Evolutionary conservation across 2,113 vertebrate genomes (phyloP), one percentile per base, ranked within the genome.

Genomic region (Dinomys branickii): DNA sequence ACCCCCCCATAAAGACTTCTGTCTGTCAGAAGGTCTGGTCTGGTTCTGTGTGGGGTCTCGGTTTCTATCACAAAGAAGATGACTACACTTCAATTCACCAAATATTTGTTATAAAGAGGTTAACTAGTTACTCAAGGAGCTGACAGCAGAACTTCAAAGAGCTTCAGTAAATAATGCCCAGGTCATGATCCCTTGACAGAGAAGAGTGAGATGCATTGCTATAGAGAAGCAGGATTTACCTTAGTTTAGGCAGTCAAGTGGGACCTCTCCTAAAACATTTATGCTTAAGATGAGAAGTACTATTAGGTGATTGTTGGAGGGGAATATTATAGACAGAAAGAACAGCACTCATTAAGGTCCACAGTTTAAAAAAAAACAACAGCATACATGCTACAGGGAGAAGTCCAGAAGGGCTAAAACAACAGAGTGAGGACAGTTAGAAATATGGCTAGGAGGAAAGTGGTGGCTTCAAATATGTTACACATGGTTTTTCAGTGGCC

Each of bases 271-370:
- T 44, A 54, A 87, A 73, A 95, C 95, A 80, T 50, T 56, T 54
- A 88, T 61, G 7, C 30, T 88, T 90, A 93, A 28, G 35, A 69
- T 85, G 14, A 91, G 78, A 88, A 33, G 9, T 50, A 91, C 52
- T 59, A 91, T 30, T 59, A 80, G 41, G 63, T 61, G 33, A 86
- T 85, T 61, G 20, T 4, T 5, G 52, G 28, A 47, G 26, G 33
- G 59, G 17, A 82, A 52, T 71, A 17, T 84, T n/a, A 75, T 3
- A 89, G 33, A 50, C 50, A 95, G 71, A 85, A 96, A 96, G 56
- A 89, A 94, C 4, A 94, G 41, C 13, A 11, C 30, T 91, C 58
- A 26, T n/a, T 82, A 94, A 80, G 50, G n/a, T 8, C 35, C 20
- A 91, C 35, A 54, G 35, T 58, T 88, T 93, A 38, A 33, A 16